These are phyloP conservation scores for Julus scanicus DNA, from an alignment of 2,888 invertebrate genomes.

Conservation along the genomic window DNA sequence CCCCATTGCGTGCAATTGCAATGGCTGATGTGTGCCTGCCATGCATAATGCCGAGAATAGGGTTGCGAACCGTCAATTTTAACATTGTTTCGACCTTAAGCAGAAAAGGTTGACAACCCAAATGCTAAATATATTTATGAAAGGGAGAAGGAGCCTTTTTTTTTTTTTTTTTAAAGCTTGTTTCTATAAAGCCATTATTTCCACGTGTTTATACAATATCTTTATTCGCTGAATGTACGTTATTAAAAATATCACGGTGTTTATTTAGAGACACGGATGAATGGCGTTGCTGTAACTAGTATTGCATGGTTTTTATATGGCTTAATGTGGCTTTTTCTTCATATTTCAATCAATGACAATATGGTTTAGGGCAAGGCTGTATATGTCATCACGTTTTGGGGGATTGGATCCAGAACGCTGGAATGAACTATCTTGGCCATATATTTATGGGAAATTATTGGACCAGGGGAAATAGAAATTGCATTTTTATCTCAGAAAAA, in stretches of 20 bases:
- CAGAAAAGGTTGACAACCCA: slow-evolving; percentile 46
- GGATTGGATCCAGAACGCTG: too few species aligned
- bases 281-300: not conserved
- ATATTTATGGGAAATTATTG: too few species aligned
- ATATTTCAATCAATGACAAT: not conserved
- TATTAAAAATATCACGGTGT: slow-evolving; percentile 6
- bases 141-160: not conserved
- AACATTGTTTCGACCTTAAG: slow-evolving; percentile 47
- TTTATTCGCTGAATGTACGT: not conserved
- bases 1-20: slow-evolving; percentile 41
- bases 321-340: not conserved
- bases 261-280: not conserved
- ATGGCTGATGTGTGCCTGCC: slow-evolving; percentile 12
- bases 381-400: too few species aligned
- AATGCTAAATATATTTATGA: slow-evolving; percentile 47
- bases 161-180: not conserved
- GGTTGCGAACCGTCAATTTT: slow-evolving; percentile 41
- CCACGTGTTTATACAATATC: not conserved
- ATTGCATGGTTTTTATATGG: not conserved
- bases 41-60: not conserved
- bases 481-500: too few species aligned
- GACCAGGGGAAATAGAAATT: too few species aligned
- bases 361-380: too few species aligned
- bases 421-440: too few species aligned
- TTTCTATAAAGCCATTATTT: not conserved